Evolutionary conservation across 2,113 vertebrate genomes (phyloP).

Genomic region (Cochlearius cochlearius): DNA sequence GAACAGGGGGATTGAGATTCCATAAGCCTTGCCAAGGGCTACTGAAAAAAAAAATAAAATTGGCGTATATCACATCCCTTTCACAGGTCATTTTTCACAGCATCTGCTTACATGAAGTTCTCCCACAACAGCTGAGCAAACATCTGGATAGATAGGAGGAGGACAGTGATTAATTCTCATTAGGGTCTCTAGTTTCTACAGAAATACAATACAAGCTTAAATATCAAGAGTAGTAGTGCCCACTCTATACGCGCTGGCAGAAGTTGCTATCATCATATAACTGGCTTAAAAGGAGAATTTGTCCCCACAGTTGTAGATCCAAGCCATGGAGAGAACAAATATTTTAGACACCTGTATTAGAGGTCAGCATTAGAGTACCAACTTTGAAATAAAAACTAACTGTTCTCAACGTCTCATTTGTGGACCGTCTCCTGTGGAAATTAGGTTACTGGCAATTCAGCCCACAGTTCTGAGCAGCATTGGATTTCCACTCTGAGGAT

Average conservation of each 20-base stretch:
- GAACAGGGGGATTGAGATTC: no score
- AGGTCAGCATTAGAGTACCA: background rate
- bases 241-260: background rate
- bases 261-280: background rate
- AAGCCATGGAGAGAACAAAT: background rate
- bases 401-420: background rate
- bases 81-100: background rate
- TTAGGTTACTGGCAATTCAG: background rate
- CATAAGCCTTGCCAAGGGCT: no score
- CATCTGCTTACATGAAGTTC: background rate
- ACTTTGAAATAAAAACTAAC: background rate
- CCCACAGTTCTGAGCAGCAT: background rate
- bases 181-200: background rate
- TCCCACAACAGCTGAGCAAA: background rate
- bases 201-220: background rate
- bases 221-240: background rate
- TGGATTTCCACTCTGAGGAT: background rate
- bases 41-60: background rate
- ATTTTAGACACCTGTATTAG: background rate
- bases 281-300: background rate
- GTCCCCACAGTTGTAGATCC: background rate
- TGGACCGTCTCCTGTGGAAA: background rate
- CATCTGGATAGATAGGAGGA: background rate
- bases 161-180: background rate
- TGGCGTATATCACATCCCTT: background rate